phyloP scores from a whole-genome alignment of 1,140 invertebrate genomes.

The Paramacrobiotus metropolitanus region DNA sequence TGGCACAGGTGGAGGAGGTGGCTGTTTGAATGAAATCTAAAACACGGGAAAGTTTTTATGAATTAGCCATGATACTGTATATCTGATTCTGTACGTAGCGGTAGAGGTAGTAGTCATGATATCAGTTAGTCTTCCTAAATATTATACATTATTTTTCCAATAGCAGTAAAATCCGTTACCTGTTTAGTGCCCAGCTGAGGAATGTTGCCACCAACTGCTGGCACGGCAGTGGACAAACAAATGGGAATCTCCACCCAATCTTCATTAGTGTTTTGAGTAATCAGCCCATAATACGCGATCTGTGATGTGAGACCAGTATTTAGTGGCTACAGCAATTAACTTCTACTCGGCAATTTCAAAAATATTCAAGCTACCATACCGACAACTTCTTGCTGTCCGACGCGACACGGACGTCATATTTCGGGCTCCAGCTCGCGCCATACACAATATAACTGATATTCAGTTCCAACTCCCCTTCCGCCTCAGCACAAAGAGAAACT shows the following conservation, averaged over 20 bases:
- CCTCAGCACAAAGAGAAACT: conserved; percentile 16
- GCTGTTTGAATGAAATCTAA: conserved; percentile 14
- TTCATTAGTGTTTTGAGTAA: conserved; percentile 25
- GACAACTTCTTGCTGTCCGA: conserved; percentile 17
- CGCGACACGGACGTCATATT: conserved; percentile 23
- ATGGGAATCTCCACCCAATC: conserved; percentile 25
- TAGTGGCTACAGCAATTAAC: no score
- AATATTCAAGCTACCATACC: no score
- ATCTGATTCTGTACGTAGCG: no score
- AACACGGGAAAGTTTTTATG: no score
- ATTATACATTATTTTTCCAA: no score
- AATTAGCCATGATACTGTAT: no score
- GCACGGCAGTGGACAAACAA: conserved; percentile 23
- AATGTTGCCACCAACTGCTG: conserved; percentile 22
- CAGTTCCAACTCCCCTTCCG: conserved; percentile 14
- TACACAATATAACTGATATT: conserved; percentile 21
- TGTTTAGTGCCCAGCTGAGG: conserved; percentile 19
- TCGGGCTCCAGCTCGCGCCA: conserved; percentile 19
- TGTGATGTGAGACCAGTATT: conserved; percentile 12
- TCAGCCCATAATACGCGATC: conserved; percentile 25
- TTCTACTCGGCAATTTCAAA: conserved; percentile 4
- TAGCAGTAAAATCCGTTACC: no score
- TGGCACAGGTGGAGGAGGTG: neutral
- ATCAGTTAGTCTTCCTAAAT: no score
- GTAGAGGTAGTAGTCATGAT: no score